phyloP scores from a whole-genome alignment of 1,140 invertebrate species.

The Achatina immaculata region DNA sequence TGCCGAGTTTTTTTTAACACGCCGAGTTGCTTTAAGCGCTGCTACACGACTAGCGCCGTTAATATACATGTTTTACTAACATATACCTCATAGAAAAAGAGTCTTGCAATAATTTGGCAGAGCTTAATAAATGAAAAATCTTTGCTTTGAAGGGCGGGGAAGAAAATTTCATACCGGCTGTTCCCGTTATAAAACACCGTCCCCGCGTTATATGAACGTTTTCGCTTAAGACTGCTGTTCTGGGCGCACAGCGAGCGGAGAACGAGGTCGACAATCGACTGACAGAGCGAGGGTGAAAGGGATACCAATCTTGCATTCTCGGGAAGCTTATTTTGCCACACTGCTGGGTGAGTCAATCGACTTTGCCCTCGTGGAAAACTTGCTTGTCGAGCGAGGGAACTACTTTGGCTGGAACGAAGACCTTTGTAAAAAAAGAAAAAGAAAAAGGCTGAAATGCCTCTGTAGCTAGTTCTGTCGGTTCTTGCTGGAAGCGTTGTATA shows the following conservation, averaged over 20 bases:
- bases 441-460: neutral
- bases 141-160: neutral
- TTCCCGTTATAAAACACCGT: constrained; percentile 65
- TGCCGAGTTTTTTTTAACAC: too few species aligned
- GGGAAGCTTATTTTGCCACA: constrained; percentile 29
- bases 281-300: constrained; percentile 38
- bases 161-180: constrained; percentile 47
- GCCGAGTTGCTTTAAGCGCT: too few species aligned
- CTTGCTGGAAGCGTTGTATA: neutral
- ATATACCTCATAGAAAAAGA: neutral
- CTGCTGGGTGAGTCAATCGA: constrained; percentile 42
- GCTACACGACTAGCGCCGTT: neutral
- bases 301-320: constrained; percentile 38
- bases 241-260: constrained; percentile 37
- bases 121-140: neutral
- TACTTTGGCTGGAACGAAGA: neutral
- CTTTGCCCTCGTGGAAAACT: constrained; percentile 30
- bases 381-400: neutral
- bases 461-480: neutral
- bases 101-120: neutral
- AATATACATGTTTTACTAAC: neutral
- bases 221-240: constrained; percentile 3
- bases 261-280: constrained; percentile 40
- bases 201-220: constrained; percentile 42
- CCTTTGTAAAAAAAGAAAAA: neutral